Evolutionary conservation across 2,888 invertebrate species (phyloP).

Genomic region (Parochlus steinenii): DNA sequence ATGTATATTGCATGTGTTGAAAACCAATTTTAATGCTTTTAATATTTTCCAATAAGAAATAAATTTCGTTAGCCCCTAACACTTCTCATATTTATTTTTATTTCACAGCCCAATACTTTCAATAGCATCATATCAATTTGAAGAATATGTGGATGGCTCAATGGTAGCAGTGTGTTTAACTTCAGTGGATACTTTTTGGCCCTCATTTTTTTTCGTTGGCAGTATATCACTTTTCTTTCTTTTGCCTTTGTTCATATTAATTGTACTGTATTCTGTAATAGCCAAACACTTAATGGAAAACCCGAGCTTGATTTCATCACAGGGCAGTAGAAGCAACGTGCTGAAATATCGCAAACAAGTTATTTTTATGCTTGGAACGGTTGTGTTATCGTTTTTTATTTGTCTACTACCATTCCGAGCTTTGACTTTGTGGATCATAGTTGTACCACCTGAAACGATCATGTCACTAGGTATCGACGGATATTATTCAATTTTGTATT

Average conservation of each 20-base stretch:
- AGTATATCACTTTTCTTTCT: slow-evolving; percentile 73
- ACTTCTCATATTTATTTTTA: background rate
- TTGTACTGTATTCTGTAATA: slow-evolving; percentile 70
- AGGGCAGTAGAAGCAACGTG: slow-evolving; percentile 38
- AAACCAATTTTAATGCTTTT: background rate
- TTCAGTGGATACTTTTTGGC: slow-evolving; percentile 61
- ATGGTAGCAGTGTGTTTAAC: slow-evolving; percentile 61
- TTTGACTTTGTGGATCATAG: slow-evolving; percentile 72
- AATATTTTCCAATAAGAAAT: background rate
- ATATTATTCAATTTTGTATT: slow-evolving; percentile 69
- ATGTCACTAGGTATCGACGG: slow-evolving; percentile 56
- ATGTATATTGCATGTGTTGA: no score
- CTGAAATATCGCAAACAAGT: slow-evolving; percentile 63
- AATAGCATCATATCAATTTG: slow-evolving; percentile 59
- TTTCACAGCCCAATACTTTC: slow-evolving; percentile 31
- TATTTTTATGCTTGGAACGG: slow-evolving; percentile 76
- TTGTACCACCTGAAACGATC: slow-evolving; percentile 52
- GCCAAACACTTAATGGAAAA: slow-evolving; percentile 71
- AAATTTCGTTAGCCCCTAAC: background rate
- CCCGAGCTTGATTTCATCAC: slow-evolving; percentile 46
- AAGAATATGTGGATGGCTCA: slow-evolving; percentile 50
- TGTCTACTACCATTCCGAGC: slow-evolving; percentile 81
- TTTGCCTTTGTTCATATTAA: slow-evolving; percentile 61
- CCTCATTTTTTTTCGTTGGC: slow-evolving; percentile 61
- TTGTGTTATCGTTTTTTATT: slow-evolving; percentile 78